Conservation (phyloP, 2,797 vertebrate genomes). For the Etheostoma perlongum region DNA sequence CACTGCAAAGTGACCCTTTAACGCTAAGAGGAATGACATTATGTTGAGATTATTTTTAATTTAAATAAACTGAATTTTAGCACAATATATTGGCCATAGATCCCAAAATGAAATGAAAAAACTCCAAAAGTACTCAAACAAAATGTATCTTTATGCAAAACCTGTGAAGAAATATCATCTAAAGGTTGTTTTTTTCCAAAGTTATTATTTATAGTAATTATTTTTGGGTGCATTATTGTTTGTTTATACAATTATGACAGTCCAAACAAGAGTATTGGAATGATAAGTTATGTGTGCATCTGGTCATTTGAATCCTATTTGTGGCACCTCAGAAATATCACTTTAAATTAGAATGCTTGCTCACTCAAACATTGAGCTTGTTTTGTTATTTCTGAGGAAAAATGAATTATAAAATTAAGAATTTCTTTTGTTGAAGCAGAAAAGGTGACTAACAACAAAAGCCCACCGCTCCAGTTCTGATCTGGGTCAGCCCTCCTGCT, state of each 20-base stretch:
- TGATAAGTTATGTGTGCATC: no score
- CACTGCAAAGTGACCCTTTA: background rate
- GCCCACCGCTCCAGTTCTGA: background rate
- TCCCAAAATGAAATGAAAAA: background rate
- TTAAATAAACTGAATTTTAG: background rate
- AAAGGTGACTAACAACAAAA: background rate
- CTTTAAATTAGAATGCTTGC: background rate
- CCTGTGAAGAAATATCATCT: background rate
- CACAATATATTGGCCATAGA: background rate
- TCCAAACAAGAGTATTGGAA: background rate
- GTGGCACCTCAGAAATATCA: background rate
- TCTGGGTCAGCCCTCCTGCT: background rate
- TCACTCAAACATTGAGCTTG: background rate
- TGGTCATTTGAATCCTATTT: background rate
- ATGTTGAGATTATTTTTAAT: background rate
- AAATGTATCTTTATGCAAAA: background rate
- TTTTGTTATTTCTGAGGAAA: background rate
- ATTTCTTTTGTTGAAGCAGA: background rate
- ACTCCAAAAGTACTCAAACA: no score
- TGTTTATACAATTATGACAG: background rate
- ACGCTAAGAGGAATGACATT: background rate
- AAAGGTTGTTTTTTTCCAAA: no score
- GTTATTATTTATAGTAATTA: background rate
- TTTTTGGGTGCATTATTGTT: background rate
- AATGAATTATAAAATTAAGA: background rate